Evolutionary conservation across 2,797 vertebrate genomes (phyloP), one percentile per base, ranked within the genome.

Genomic region (Coilia nasus): DNA sequence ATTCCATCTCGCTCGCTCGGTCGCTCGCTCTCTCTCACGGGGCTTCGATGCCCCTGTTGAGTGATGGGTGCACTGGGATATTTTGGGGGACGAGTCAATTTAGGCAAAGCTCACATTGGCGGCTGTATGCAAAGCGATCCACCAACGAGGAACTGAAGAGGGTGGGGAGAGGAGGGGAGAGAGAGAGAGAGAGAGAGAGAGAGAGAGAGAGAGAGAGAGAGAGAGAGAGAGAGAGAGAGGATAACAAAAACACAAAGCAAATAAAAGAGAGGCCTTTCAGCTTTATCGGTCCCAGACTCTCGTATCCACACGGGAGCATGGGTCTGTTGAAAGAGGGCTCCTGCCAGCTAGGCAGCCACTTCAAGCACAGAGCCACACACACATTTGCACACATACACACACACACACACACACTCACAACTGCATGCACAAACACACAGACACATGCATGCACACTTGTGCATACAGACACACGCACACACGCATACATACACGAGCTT

Each of bases 51-150:
- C 28, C 67, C 28, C 50, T 81, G 81, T 23, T 56, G 81, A 54
- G 67, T 82, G 47, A 82, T 59, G 25, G 25, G 25, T 56, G 47
- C 44, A 6, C 81, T 82, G 50, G 46, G 44, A 75, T 75, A 75
- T 82, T 56, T 56, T 56, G 23, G 67, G 62, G 67, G 67, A 75
- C 28, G 67, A 75, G 67, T 75, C 67, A 75, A 75, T 75, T 75
- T 75, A 75, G 67, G 28, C 28, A 6, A 5, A 14, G 15, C 67
- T 75, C 67, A 75, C 28, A 23, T 35, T 75, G 67, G 31, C 67
- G 14, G 67, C 25, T 31, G 28, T 35, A 75, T 75, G 67, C 67
- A 75, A 75, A 75, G 31, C 14, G 67, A 75, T 75, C 28, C 6
- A 17, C 67, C 67, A 71, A 25, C 12, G 12, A 64, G 64, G 28